Conservation (phyloP, 2,797 vertebrate genomes). For the Hybognathus amarus region DNA sequence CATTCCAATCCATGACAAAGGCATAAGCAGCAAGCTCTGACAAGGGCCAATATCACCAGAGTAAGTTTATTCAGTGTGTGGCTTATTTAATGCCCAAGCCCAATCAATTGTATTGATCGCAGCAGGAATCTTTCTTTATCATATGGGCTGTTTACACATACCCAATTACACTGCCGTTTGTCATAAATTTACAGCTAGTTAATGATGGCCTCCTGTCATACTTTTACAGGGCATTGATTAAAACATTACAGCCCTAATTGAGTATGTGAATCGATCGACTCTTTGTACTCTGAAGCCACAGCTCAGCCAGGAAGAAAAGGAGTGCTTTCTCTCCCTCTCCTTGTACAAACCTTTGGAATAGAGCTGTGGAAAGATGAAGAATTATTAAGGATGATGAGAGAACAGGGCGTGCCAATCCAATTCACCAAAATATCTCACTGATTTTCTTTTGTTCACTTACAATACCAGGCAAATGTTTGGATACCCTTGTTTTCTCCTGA, state of each 20-base stretch:
- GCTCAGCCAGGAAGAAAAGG: slow-evolving; percentile 42
- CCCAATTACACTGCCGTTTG: slow-evolving; percentile 61
- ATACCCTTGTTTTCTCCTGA: neutral
- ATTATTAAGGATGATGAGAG: slow-evolving; percentile 23
- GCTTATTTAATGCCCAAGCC: slow-evolving; percentile 63
- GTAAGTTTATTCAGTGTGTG: slow-evolving; percentile 51
- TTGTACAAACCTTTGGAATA: slow-evolving; percentile 35
- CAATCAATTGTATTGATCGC: slow-evolving; percentile 65
- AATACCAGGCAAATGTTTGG: neutral
- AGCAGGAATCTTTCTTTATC: slow-evolving; percentile 59
- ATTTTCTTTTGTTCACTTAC: neutral
- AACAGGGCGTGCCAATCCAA: neutral
- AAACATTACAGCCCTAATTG: slow-evolving; percentile 68
- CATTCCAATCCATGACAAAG: slow-evolving; percentile 20
- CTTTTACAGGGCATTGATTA: slow-evolving; percentile 68
- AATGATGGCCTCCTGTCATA: slow-evolving; percentile 62
- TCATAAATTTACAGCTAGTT: slow-evolving; percentile 65
- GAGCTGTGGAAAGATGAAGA: neutral
- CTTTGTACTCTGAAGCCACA: slow-evolving; percentile 52
- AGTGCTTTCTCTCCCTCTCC: neutral
- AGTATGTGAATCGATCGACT: slow-evolving; percentile 62
- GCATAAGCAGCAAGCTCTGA: slow-evolving; percentile 37
- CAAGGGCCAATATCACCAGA: slow-evolving; percentile 44
- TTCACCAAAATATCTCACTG: neutral
- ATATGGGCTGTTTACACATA: slow-evolving; percentile 65